Percentiles rank a stretch among this genome's conserved stretches.
These are phyloP conservation scores for Abramis brama DNA, from an alignment of 2,113 vertebrate species.

Conservation along the genomic window DNA sequence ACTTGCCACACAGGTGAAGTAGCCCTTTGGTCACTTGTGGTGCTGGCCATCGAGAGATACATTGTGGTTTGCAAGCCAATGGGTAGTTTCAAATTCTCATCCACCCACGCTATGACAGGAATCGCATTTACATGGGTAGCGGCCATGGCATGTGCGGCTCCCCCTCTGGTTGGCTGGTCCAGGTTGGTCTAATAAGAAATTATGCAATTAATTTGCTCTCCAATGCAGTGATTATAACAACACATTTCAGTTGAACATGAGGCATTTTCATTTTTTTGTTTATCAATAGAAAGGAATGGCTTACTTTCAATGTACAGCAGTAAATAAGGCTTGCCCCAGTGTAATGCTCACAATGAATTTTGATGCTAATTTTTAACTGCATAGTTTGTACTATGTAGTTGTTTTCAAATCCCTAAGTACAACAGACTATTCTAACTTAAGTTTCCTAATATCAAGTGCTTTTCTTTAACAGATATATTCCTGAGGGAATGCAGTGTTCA, in stretches of 20 bases:
- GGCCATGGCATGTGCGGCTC: slow-evolving; percentile 69
- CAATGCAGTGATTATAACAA: not conserved
- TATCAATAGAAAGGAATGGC: not conserved
- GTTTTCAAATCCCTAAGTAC: not conserved
- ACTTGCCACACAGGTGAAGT: slow-evolving; percentile 68
- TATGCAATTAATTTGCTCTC: not conserved
- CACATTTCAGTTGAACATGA: not conserved
- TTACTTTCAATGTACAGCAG: not conserved
- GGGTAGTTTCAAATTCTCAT: slow-evolving; percentile 75
- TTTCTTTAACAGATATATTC: slow-evolving; percentile 70
- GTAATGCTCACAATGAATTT: not conserved
- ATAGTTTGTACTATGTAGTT: not conserved
- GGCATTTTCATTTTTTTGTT: not conserved
- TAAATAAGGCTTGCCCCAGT: not conserved
- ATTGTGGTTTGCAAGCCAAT: slow-evolving; percentile 78
- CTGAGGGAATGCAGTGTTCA: slow-evolving; percentile 77
- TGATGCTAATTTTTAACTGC: not conserved
- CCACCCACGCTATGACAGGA: slow-evolving; percentile 69
- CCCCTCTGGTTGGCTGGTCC: slow-evolving; percentile 77
- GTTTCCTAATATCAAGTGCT: not conserved
- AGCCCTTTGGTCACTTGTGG: slow-evolving; percentile 75
- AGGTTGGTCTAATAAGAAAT: slow-evolving; percentile 65
- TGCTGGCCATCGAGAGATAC: slow-evolving; percentile 76
- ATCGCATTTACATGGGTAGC: slow-evolving; percentile 75
- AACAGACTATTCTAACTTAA: not conserved